Base-by-base conservation (phyloP, 1,140 invertebrate genomes). In the Holotrichia oblita region DNA sequence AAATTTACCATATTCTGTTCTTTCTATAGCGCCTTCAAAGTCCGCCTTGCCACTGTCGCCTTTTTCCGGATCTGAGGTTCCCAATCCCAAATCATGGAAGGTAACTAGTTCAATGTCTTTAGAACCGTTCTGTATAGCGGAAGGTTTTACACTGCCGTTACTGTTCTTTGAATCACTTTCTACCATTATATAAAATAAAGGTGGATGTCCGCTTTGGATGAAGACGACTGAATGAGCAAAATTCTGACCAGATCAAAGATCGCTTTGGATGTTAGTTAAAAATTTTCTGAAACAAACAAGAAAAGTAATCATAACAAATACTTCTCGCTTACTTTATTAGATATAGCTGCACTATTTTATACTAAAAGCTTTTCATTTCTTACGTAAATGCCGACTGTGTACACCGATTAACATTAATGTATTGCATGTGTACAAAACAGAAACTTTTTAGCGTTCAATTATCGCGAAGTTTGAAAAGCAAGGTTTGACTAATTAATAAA, bases 1-100 rank as follows among this genome's bases (percentile, higher is more conserved):
- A 88, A 98, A 98, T 87, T 93, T 93, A 83, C 96, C 97, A 93
- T 96, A 97, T 83, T 95, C 96, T 93, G 89, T 78, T 88, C 94
- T 88, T 90, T 95, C 93, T 84, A 95, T 95, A 81, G 94, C 94
- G 84, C 91, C 90, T 87, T 95, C 94, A 83, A 95, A 95, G 85
- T 94, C 94, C 87, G 93, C 94, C 87, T 93, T 93, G 84, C 93
- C 89, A 79, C 87, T 85, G 59, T 84, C 80, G 80, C 88, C 87
- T 80, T 83, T 85, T 78, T 78, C 79, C 72, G 73, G 64, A 27
- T 72, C 34, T 24, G 64, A 34, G 34, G 64, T 34, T 24, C 75
- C 79, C 44, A 93, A 91, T 7, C 61, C 61, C 22, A 69, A 34
- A 34, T 69, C 88, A 93, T 69, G 61, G 61, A 69, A 69, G 9